phyloP scores from a whole-genome alignment of 2,113 vertebrate genomes.

The Chionodraco myersi region DNA sequence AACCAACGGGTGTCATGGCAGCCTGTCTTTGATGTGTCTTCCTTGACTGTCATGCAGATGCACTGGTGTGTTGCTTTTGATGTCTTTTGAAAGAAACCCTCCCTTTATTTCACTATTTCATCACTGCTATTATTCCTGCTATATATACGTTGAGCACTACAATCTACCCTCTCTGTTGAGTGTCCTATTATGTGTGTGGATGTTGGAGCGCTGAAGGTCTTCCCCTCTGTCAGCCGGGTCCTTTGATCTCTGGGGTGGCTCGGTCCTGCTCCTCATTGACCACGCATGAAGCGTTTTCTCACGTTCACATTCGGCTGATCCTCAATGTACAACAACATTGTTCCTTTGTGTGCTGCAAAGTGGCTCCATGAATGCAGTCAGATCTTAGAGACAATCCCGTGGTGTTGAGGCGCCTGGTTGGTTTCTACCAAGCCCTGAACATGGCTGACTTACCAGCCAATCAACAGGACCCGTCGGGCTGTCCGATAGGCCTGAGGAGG shows the following conservation, averaged over 20 bases:
- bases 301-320: conserved; percentile 84
- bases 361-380: conserved; percentile 71
- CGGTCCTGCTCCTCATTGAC: conserved; percentile 22
- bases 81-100: conserved; percentile 23
- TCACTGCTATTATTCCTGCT: conserved; percentile 1
- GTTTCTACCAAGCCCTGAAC: neutral
- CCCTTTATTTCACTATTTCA: conserved; percentile 34
- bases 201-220: conserved; percentile 6
- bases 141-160: neutral
- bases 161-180: conserved; percentile 20
- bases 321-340: conserved; percentile 71
- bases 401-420: neutral
- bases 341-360: conserved; percentile 73
- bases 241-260: conserved; percentile 65
- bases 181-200: conserved; percentile 8
- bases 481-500: neutral
- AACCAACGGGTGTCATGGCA: conserved; percentile 15
- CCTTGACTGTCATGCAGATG: conserved; percentile 26
- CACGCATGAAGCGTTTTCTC: conserved; percentile 82
- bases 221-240: conserved; percentile 9
- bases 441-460: conserved; percentile 19
- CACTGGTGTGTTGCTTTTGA: conserved; percentile 35
- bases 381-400: conserved; percentile 56
- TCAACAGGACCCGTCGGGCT: neutral
- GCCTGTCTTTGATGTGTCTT: conserved; percentile 40